Conservation (phyloP, 2,797 vertebrate species). For the Discoglossus pictus region DNA sequence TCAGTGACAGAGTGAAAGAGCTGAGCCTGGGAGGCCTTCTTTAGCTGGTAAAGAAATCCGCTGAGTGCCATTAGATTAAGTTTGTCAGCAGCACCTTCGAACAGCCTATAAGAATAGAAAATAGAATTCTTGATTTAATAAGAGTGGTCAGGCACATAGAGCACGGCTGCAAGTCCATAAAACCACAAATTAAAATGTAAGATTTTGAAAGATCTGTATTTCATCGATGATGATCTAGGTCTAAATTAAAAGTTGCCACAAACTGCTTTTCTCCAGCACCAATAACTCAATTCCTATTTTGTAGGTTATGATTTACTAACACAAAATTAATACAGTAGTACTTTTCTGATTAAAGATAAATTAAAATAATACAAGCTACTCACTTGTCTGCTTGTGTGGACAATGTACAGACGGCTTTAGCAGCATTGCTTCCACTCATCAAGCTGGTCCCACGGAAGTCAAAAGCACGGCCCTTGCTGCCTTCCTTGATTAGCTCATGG, state of each 20-base stretch:
- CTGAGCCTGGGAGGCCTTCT: slow-evolving; percentile 91
- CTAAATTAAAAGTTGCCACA: too few relatives aligned
- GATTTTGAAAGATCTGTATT: too few relatives aligned
- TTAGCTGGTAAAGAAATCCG: slow-evolving; percentile 91
- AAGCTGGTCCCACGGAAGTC: slow-evolving; percentile 85
- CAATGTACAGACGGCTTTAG: slow-evolving; percentile 86
- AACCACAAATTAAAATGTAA: too few relatives aligned
- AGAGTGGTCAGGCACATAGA: too few relatives aligned
- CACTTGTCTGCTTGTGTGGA: slow-evolving; percentile 93
- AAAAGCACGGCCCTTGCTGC: slow-evolving; percentile 73
- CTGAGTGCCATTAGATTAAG: slow-evolving; percentile 86
- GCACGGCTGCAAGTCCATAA: too few relatives aligned
- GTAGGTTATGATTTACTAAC: too few relatives aligned
- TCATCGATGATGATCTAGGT: too few relatives aligned
- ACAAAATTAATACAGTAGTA: too few relatives aligned
- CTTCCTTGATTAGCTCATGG: slow-evolving; percentile 87
- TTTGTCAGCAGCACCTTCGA: slow-evolving; percentile 90
- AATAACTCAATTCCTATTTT: too few relatives aligned
- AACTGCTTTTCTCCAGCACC: too few relatives aligned
- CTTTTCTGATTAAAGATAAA: too few relatives aligned
- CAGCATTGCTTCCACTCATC: slow-evolving; percentile 78
- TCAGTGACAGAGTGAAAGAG: slow-evolving; percentile 91
- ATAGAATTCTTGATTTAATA: too few relatives aligned
- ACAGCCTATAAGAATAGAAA: slow-evolving; percentile 74
- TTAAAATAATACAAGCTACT: slow-evolving; percentile 5